Conservation (phyloP, 2,888 invertebrate species). For the Phaedon cochleariae region DNA sequence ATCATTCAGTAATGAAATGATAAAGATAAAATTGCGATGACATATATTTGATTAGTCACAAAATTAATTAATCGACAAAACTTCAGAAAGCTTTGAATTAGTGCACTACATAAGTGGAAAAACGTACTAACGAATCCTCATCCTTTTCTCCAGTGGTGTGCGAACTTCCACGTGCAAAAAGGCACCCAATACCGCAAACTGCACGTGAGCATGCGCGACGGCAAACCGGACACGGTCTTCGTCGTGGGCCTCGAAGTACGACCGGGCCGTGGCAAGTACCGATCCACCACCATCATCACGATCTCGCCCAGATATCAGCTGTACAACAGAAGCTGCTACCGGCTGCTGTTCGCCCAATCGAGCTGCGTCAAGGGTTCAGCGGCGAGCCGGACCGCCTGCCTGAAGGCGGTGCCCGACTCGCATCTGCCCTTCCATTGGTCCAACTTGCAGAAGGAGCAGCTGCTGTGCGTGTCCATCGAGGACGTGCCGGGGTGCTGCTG, state of each 20-base stretch:
- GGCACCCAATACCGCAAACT: conserved; percentile 63
- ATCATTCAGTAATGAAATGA: too few relatives aligned
- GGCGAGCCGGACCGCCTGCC: conserved; percentile 67
- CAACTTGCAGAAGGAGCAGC: conserved; percentile 85
- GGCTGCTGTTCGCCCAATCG: conserved; percentile 88
- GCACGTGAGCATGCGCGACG: conserved; percentile 68
- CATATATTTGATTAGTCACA: too few relatives aligned
- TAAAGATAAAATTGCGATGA: too few relatives aligned
- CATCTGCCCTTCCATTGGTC: conserved; percentile 98
- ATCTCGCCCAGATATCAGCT: conserved; percentile 92
- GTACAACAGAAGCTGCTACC: conserved; percentile 84
- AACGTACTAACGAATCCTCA: too few relatives aligned
- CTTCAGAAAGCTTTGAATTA: too few relatives aligned
- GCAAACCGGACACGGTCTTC: conserved; percentile 77
- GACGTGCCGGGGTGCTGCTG: conserved; percentile 78
- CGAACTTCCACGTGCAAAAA: conserved; percentile 79
- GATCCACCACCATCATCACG: conserved; percentile 90
- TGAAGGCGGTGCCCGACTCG: conserved; percentile 86
- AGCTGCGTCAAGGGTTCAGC: conserved; percentile 80
- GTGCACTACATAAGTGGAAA: too few relatives aligned
- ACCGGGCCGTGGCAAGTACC: conserved; percentile 87
- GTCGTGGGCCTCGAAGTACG: conserved; percentile 90
- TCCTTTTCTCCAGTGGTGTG: conserved; percentile 75
- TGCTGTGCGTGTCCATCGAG: conserved; percentile 85
- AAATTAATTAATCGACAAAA: too few relatives aligned